These are phyloP conservation scores for Catocala fraxini DNA, from an alignment of 2,888 invertebrate genomes.

Conservation along the genomic window DNA sequence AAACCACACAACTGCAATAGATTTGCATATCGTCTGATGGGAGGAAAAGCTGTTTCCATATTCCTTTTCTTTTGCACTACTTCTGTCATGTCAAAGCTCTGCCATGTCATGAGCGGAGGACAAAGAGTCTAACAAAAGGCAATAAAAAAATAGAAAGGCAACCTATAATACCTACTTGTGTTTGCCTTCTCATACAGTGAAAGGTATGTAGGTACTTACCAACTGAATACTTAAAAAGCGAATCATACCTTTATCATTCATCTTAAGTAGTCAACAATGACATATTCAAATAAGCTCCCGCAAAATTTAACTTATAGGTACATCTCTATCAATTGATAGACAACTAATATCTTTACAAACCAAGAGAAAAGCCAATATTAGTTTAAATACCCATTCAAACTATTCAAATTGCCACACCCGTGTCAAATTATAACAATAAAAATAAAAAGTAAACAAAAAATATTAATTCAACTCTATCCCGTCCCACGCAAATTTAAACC, in stretches of 20 bases:
- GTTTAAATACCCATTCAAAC: constrained; percentile 29
- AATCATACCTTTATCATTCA: not conserved
- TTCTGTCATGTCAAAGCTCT: no score
- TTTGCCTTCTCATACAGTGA: no score
- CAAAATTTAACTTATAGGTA: constrained; percentile 10
- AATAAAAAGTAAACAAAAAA: constrained; percentile 48
- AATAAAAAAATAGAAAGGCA: no score
- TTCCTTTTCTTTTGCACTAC: no score
- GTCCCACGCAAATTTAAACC: constrained; percentile 51
- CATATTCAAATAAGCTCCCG: constrained; percentile 10
- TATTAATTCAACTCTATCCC: constrained; percentile 52
- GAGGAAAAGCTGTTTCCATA: no score
- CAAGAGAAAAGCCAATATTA: constrained; percentile 28
- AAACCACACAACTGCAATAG: no score
- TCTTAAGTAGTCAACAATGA: constrained; percentile 7
- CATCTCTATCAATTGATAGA: constrained; percentile 12
- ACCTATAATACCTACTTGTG: no score
- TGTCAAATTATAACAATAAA: constrained; percentile 54
- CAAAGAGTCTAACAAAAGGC: no score
- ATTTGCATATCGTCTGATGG: no score
- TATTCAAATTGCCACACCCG: constrained; percentile 39
- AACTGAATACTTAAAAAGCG: no score
- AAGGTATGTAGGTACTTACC: no score
- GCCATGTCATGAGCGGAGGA: no score
- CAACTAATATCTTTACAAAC: constrained; percentile 21